phyloP scores from a whole-genome alignment of 1,140 invertebrate species.

The Drosophila kanapiae region DNA sequence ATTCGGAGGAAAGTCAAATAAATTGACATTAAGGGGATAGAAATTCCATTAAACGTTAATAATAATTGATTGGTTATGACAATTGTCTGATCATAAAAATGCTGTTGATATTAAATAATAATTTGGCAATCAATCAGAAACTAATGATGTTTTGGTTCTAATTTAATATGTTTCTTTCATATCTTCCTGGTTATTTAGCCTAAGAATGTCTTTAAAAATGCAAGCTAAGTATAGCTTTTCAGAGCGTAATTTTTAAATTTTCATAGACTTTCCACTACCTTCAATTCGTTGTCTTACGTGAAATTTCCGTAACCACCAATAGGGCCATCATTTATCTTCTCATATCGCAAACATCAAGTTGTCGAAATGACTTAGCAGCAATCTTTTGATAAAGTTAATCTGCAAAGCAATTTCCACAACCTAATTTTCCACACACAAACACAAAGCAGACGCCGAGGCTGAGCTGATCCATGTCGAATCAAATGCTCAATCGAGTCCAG shows the following conservation, averaged over 20 bases:
- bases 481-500: conserved; percentile 52
- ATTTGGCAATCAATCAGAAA: background rate
- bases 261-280: too few relatives aligned
- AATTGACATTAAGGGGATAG: background rate
- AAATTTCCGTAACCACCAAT: conserved; percentile 8
- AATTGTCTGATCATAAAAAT: background rate
- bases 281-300: background rate
- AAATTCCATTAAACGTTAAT: background rate
- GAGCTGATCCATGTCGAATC: conserved; percentile 55
- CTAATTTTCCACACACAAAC: conserved; percentile 44
- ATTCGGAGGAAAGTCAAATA: background rate
- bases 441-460: conserved; percentile 2
- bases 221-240: background rate
- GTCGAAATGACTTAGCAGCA: background rate
- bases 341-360: conserved; percentile 8
- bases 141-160: background rate
- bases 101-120: background rate
- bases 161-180: too few relatives aligned
- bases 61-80: background rate
- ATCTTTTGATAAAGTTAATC: conserved; percentile 35
- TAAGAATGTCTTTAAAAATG: background rate
- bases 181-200: too few relatives aligned
- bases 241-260: too few relatives aligned
- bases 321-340: background rate
- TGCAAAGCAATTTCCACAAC: conserved; percentile 48